A percentile compares a stretch with the other conserved stretches of the same genome.
Conservation (phyloP, 2,888 invertebrate species). For the Phortica okadai region DNA sequence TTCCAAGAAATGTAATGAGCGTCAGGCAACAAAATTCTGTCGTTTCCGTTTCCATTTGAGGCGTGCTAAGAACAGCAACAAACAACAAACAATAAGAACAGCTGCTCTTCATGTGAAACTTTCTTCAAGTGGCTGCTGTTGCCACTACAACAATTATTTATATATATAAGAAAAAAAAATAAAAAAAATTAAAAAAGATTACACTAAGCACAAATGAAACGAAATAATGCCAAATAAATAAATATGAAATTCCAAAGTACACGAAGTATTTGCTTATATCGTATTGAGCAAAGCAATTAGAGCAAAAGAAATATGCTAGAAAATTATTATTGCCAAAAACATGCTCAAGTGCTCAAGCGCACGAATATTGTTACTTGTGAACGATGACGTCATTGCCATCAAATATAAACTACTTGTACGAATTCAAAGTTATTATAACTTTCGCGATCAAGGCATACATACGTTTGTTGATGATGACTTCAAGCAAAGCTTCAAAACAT, state of each 20-base stretch:
- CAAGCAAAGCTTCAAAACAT: no score
- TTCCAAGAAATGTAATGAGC: neutral
- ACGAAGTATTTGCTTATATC: neutral
- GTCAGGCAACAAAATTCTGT: slow-evolving; percentile 42
- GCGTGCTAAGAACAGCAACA: neutral
- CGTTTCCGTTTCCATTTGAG: slow-evolving; percentile 48
- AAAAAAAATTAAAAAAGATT: neutral
- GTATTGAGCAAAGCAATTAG: neutral
- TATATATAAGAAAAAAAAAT: neutral
- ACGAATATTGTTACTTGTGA: neutral
- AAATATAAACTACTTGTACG: no score
- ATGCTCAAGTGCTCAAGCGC: neutral
- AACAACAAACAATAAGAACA: neutral
- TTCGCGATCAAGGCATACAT: no score
- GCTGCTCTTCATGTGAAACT: neutral
- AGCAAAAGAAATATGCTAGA: neutral
- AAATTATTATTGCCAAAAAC: neutral
- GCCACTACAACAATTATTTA: no score
- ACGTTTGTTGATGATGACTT: no score
- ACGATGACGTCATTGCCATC: neutral
- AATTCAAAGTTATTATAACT: no score
- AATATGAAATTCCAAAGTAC: neutral
- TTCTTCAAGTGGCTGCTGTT: no score
- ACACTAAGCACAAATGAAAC: neutral
- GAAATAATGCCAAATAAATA: neutral